Conservation (phyloP, 2,113 vertebrate genomes). For the Pomatostomus ruficeps region DNA sequence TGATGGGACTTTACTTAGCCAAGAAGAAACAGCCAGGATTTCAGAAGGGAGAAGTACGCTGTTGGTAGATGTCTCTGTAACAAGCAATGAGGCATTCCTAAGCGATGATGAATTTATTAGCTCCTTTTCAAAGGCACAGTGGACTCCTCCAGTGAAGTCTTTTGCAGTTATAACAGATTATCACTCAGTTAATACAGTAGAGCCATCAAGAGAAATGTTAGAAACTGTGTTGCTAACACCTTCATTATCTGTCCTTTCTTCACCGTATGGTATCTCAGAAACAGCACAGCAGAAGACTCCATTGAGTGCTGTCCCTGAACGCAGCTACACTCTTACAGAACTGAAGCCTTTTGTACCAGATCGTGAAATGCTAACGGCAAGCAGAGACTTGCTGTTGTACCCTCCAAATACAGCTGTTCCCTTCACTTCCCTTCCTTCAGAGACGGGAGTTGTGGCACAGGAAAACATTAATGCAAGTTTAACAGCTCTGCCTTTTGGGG, state of each 20-base stretch:
- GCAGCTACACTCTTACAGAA: not conserved
- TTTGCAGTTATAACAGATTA: constrained; percentile 8
- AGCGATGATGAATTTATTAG: constrained; percentile 62
- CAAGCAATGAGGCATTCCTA: constrained; percentile 52
- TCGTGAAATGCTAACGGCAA: not conserved
- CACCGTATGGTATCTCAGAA: not conserved
- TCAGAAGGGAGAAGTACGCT: not conserved
- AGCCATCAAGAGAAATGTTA: constrained; percentile 10
- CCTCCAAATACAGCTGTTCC: constrained; percentile 8
- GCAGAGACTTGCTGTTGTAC: constrained; percentile 39
- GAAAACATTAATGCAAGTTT: not conserved
- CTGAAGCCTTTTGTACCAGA: constrained; percentile 3
- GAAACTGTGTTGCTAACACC: constrained; percentile 36
- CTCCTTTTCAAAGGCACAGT: constrained; percentile 61
- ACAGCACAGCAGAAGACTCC: not conserved
- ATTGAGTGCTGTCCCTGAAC: not conserved
- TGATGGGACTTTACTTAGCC: constrained; percentile 47
- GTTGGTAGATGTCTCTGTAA: not conserved
- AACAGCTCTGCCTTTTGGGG: not conserved
- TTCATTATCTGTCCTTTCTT: constrained; percentile 5
- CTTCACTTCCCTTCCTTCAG: constrained; percentile 29
- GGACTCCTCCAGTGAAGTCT: constrained; percentile 51
- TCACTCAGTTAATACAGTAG: constrained; percentile 3
- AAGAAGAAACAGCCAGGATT: not conserved
- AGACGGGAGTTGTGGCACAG: not conserved